Evolutionary conservation across 2,888 invertebrate species (phyloP), one percentile per base, ranked within the genome.

Genomic region (Neoaliturus tenellus): DNA sequence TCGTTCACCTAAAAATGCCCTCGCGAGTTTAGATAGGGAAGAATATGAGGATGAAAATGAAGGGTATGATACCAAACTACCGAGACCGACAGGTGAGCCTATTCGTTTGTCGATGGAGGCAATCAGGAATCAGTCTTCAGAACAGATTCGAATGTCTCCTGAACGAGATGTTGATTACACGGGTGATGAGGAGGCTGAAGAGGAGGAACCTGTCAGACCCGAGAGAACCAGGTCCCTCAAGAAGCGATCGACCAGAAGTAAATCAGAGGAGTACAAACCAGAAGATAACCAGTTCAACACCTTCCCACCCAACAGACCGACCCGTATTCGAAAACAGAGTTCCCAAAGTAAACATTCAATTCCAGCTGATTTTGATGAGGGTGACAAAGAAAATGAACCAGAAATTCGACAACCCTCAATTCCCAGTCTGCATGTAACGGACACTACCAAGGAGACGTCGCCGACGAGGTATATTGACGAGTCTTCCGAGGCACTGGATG

Each of bases 1-100:
- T 88, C 92, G 85, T 71, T 93, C 92, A 85, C 94, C 94, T 8
- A 88, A 86, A 44, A 96, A 95, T 89, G 93, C 94, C 14, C 91
- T 95, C 80, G 93, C 94, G 35, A 92, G 94, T 81, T 93, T 95
- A 89, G 93, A 93, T 81, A 89, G 89, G 48, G 88, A 88, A 88
- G 90, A 88, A 89, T 91, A 86, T 89, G 91, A 28, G 89, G 89
- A 83, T 31, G 78, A 78, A 12, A 51, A 75, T 28, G 89, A 90
- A 8, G 86, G 85, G 8, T 81, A 82, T 51, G 85, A 86, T 33
- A 51, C 33, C 39, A 55, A 71, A 55, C 41, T 41, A 41, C 51
- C 51, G 23, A 51, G 85, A 73, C 82, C 83, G 55, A 85, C 86
- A 67, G 85, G 85, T 48, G 86, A 86, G 41, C 84, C 85, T 0